Base-by-base conservation (phyloP, 2,113 vertebrate genomes). In the Progne subis region DNA sequence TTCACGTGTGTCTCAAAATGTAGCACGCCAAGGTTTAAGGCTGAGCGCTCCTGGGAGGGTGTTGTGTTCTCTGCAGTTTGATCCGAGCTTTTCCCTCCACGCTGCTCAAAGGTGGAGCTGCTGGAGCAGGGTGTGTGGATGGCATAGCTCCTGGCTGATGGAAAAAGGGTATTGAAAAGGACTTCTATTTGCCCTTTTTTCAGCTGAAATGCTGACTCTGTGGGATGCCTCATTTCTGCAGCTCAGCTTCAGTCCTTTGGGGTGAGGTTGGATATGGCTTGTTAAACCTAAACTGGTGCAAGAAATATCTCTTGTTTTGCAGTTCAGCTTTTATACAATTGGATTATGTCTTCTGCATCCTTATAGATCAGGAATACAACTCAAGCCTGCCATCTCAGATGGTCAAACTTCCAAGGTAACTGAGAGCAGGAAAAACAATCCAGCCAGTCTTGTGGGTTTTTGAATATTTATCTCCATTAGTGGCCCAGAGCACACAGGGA, bases 31-130 rank as follows among this genome's bases (percentile, higher is more conserved):
- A 37, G 23, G 44, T 83, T 92, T 20, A 10, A 37, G 25, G 28
- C 32, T 52, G 53, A 83, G 74, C 3, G 3, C 53, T 80, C 34
- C 55, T 55, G 53, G 34, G 29, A 64, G 44, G 14, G 14, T 5
- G 2, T 18, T 46, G 23, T 37, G 43, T 17, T 76, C 41, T 60
- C 28, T 0, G 1, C 18, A 11, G 50, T 39, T 47, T 34, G 60
- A 60, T 61, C 14, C 0, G 0, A 47, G 15, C 23, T 82, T 67
- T 75, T 61, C 32, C 29, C 20, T 39, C 39, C 0, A 0, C 0
- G 0, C 13, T 12, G 60, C 75, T 53, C 32, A 39, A 14, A 21
- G 59, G 14, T 92, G 72, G 43, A 76, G 89, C n/a, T 67, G 29
- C 9, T 47, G 20, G 49, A 64, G 50, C 12, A 47, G 53, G 13